These are phyloP conservation scores for Sceloporus tristichus DNA, from an alignment of 2,113 vertebrate genomes.

Conservation along the genomic window DNA sequence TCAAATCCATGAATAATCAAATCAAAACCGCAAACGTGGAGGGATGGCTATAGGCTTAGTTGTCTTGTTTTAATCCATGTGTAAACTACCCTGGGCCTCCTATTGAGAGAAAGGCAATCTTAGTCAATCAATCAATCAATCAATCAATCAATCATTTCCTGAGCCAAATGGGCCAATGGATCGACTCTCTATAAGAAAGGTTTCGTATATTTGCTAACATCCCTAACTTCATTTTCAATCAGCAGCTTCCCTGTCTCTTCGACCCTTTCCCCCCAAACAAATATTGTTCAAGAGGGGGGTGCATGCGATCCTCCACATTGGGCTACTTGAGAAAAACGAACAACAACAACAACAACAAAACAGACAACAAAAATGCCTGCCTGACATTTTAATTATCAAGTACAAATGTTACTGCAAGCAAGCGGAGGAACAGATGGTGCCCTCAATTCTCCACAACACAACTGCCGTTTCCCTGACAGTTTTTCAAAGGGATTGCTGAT, in stretches of 20 bases:
- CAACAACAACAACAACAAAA: background rate
- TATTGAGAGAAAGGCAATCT: too few relatives aligned
- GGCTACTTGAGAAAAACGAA: conserved; percentile 74
- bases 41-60: too few relatives aligned
- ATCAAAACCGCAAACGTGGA: too few relatives aligned
- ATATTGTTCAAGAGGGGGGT: background rate
- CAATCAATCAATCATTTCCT: too few relatives aligned
- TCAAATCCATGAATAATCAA: too few relatives aligned
- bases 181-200: background rate
- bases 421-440: conserved; percentile 76
- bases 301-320: conserved; percentile 35
- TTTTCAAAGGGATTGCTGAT: conserved; percentile 70
- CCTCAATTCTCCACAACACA: conserved; percentile 76
- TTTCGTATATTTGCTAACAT: background rate
- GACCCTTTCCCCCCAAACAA: background rate
- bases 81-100: too few relatives aligned
- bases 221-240: too few relatives aligned
- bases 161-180: background rate
- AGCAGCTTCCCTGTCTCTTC: too few relatives aligned
- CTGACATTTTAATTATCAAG: conserved; percentile 80
- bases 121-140: too few relatives aligned
- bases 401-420: conserved; percentile 79
- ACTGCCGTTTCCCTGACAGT: conserved; percentile 72
- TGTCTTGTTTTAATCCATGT: too few relatives aligned
- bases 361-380: background rate